Evolutionary conservation across 2,888 invertebrate genomes (phyloP), one percentile per base, ranked within the genome.

Genomic region (Malacosoma neustria): DNA sequence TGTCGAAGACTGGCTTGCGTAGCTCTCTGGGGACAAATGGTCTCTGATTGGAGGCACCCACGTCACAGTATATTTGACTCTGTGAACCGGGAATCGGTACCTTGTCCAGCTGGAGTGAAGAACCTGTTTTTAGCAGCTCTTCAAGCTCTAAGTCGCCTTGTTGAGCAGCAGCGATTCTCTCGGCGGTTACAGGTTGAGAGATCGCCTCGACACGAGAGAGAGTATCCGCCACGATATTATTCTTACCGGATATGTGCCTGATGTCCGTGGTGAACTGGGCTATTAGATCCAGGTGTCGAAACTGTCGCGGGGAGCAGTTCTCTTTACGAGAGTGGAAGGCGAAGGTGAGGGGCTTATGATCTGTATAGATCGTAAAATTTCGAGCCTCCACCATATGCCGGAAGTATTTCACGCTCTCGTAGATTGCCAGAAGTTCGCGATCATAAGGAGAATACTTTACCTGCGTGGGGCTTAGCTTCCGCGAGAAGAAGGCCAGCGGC

Each of bases 211-310:
- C 39, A 1, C 67, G 43, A 2, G 58, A n/a, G n/a, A 71, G 42
- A 0, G 58, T 39, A 39, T 72, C 73, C 0, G 69, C 69, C 0
- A 65, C 60, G 0, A 57, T 39, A 33, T 74, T 71, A 12, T 59
- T 48, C 22, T 49, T 41, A 0, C 69, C 63, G 1, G 30, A 7
- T 13, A 45, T 33, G 30, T 38, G 37, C n/a, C 29, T 11, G 12
- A 46, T 39, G 9, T 39, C 42, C 1, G 42, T 40, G 1, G 38
- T 39, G 30, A 40, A 46, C 30, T 46, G 42, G 6, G 36, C 30
- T 4, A 46, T 44, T 13, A 35, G 41, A 7, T 38, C 30, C 1
- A 44, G 30, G 11, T 46, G 36, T 3, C 36, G 14, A 13, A 38
- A 31, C 32, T 41, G 40, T 1, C 42, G 11, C 2, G 44, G 47